Percentiles rank a stretch among this genome's conserved stretches.
phyloP scores from a whole-genome alignment of 2,113 vertebrate genomes.

The Nycticorax nycticorax region DNA sequence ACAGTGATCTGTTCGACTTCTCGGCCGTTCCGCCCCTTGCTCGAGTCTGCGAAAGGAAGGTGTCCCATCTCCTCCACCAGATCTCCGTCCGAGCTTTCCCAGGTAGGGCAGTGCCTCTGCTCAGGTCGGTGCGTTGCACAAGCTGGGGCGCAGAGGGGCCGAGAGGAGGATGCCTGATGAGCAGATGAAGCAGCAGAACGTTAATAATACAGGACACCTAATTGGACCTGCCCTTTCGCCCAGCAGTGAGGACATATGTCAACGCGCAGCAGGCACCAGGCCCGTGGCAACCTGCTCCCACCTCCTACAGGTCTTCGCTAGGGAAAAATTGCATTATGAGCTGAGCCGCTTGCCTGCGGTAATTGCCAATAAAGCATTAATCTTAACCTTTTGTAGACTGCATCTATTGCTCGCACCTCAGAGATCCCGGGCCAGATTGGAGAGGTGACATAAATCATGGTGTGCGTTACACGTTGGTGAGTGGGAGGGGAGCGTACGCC shows the following conservation, averaged over 20 bases:
- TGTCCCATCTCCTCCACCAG: not conserved
- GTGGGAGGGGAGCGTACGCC: not conserved
- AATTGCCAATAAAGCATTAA: slow-evolving; percentile 13
- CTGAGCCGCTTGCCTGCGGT: not conserved
- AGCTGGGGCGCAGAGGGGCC: not conserved
- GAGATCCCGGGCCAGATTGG: not conserved
- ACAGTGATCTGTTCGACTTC: not conserved
- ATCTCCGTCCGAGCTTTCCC: not conserved
- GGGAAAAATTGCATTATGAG: not conserved
- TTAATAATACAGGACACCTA: slow-evolving; percentile 55
- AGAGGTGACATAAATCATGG: not conserved
- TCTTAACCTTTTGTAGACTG: not conserved
- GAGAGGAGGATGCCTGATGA: not conserved
- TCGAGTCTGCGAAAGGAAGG: not conserved
- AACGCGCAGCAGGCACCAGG: not conserved
- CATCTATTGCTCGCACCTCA: not conserved
- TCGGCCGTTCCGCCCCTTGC: not conserved
- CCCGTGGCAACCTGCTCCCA: not conserved
- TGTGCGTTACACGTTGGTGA: not conserved
- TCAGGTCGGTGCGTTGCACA: rapidly evolving
- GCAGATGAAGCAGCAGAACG: not conserved
- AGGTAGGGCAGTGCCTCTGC: not conserved
- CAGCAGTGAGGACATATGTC: slow-evolving; percentile 1
- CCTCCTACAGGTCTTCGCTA: not conserved
- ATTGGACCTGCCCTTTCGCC: slow-evolving; percentile 29